These are phyloP conservation scores for Drosophila willistoni DNA, from an alignment of 1,140 invertebrate genomes.

Conservation along the genomic window DNA sequence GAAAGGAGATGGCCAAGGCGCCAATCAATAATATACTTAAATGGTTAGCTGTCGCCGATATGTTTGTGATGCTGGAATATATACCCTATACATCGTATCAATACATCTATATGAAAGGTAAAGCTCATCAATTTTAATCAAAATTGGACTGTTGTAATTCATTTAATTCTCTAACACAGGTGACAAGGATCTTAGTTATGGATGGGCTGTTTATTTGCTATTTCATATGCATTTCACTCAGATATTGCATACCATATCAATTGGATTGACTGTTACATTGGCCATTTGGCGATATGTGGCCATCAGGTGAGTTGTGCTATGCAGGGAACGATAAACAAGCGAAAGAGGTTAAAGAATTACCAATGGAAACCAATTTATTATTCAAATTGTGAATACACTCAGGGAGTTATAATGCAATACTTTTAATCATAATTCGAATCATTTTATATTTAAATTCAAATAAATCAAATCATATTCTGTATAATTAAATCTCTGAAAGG, in stretches of 20 bases:
- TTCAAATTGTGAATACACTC: no score
- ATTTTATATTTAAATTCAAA: no score
- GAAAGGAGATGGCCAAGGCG: constrained; percentile 90
- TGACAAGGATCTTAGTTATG: constrained; percentile 86
- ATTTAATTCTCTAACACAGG: constrained; percentile 50
- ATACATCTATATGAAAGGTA: constrained; percentile 86
- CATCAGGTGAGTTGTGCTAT: constrained; percentile 70
- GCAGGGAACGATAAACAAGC: neutral
- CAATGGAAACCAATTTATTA: no score
- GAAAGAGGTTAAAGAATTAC: constrained; percentile 6
- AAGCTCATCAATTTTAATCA: neutral
- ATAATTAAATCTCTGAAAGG: neutral
- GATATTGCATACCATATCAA: constrained; percentile 93
- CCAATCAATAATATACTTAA: constrained; percentile 93
- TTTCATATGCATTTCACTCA: constrained; percentile 92
- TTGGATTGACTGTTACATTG: constrained; percentile 92
- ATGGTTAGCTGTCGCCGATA: constrained; percentile 91
- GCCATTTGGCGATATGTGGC: constrained; percentile 86
- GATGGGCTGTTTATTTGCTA: constrained; percentile 89
- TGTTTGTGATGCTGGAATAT: constrained; percentile 94
- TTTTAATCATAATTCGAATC: no score
- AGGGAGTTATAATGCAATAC: no score
- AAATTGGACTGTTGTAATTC: no score
- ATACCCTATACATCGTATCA: constrained; percentile 91
- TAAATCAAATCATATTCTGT: neutral